These are phyloP conservation scores for Notamacropus eugenii DNA, from an alignment of 2,797 vertebrate genomes.

Conservation along the genomic window DNA sequence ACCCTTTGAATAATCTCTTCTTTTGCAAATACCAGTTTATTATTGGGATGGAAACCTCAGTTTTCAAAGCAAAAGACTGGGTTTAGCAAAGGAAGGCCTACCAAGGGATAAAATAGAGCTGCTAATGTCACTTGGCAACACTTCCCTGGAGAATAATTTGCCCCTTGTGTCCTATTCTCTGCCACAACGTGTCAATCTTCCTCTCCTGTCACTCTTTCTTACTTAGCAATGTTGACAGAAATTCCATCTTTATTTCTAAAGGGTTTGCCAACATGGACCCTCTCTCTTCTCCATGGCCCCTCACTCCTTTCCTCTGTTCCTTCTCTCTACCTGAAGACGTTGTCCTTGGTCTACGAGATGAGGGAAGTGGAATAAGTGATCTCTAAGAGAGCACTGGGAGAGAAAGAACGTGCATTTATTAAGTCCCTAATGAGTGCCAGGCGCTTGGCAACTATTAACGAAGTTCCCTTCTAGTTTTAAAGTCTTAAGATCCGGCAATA, in stretches of 20 bases:
- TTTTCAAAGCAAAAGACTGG: not conserved
- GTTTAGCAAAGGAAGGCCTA: not conserved
- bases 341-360: not conserved
- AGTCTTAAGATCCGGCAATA: not conserved
- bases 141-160: slow-evolving; percentile 25
- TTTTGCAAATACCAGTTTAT: slow-evolving; percentile 12
- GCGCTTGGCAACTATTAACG: not conserved
- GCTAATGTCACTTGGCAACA: slow-evolving; percentile 33
- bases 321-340: not conserved
- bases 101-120: not conserved
- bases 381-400: not conserved
- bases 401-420: not conserved
- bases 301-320: not conserved
- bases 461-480: not conserved
- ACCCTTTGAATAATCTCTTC: slow-evolving; percentile 9
- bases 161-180: slow-evolving; percentile 34
- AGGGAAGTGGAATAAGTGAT: not conserved
- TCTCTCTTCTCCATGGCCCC: not conserved
- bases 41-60: not conserved
- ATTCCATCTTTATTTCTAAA: slow-evolving; percentile 34
- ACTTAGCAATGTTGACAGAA: slow-evolving; percentile 36
- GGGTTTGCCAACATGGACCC: not conserved
- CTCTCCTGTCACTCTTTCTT: slow-evolving; percentile 57
- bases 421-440: not conserved
- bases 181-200: slow-evolving; percentile 28